Percentiles rank a stretch among this genome's conserved stretches.
Evolutionary conservation across 2,113 vertebrate genomes (phyloP).

Genomic region (Tachysurus vachellii): DNA sequence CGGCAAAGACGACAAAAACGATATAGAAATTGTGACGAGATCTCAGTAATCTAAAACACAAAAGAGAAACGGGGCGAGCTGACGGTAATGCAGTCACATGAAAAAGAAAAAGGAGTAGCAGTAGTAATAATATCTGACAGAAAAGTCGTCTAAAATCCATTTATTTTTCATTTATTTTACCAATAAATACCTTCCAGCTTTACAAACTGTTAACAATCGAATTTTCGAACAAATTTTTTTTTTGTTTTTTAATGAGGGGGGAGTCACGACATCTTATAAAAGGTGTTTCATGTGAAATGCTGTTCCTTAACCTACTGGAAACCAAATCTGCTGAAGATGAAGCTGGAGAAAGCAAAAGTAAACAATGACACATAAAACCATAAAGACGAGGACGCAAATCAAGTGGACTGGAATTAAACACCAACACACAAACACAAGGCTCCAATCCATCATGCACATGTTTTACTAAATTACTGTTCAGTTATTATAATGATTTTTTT

Average conservation of each 20-base stretch:
- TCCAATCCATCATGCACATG: background rate
- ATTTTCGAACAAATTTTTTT: too few species aligned
- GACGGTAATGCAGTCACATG: background rate
- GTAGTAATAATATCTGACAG: background rate
- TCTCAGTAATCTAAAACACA: background rate
- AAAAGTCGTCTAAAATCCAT: background rate
- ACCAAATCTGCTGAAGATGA: background rate
- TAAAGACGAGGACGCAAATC: background rate
- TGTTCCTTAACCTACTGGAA: background rate
- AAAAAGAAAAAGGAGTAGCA: background rate
- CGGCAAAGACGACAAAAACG: background rate
- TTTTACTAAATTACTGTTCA: background rate
- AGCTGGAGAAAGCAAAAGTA: background rate
- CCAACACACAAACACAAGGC: background rate
- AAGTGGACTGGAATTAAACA: background rate
- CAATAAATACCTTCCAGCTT: constrained; percentile 9
- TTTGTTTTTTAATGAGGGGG: too few species aligned
- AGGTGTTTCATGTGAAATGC: background rate
- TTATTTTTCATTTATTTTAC: background rate
- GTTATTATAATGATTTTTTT: background rate
- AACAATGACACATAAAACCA: background rate
- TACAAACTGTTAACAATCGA: background rate
- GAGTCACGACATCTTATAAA: background rate
- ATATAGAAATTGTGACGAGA: background rate
- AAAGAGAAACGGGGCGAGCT: background rate